These are phyloP conservation scores for Ophthalmolycus amberensis DNA, from an alignment of 2,113 vertebrate species.

Conservation along the genomic window DNA sequence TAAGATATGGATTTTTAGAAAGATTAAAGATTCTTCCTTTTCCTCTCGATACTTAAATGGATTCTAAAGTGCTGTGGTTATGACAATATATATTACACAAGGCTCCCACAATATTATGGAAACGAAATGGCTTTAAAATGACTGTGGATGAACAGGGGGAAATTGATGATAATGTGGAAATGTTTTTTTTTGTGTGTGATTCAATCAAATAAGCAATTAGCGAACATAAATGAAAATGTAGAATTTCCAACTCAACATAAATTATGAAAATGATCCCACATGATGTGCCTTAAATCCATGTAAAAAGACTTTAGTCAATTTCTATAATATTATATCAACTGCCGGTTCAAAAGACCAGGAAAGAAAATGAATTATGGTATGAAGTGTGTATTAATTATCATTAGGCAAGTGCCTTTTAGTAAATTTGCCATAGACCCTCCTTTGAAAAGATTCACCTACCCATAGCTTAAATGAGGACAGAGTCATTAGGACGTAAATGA, in stretches of 20 bases:
- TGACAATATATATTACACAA: background rate
- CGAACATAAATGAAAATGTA: background rate
- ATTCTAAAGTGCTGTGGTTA: background rate
- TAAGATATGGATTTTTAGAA: constrained; percentile 4
- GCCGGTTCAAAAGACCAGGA: background rate
- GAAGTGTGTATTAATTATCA: constrained; percentile 17
- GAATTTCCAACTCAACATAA: background rate
- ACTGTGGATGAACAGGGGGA: background rate
- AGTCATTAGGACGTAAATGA: constrained; percentile 37
- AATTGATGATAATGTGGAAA: constrained; percentile 1
- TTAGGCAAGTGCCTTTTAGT: background rate
- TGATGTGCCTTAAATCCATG: background rate
- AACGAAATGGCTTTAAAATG: background rate
- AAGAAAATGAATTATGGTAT: constrained; percentile 7
- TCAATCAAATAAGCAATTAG: background rate
- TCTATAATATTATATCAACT: background rate
- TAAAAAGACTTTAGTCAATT: background rate
- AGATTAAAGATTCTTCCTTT: background rate
- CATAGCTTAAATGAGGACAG: constrained; percentile 22
- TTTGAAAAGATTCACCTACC: constrained; percentile 34
- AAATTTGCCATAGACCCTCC: background rate
- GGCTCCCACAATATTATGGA: background rate
- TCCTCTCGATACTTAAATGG: background rate
- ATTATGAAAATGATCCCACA: background rate
- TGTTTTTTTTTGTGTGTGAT: background rate